phyloP scores from a whole-genome alignment of 2,113 vertebrate genomes.

The Vireo altiloquus region DNA sequence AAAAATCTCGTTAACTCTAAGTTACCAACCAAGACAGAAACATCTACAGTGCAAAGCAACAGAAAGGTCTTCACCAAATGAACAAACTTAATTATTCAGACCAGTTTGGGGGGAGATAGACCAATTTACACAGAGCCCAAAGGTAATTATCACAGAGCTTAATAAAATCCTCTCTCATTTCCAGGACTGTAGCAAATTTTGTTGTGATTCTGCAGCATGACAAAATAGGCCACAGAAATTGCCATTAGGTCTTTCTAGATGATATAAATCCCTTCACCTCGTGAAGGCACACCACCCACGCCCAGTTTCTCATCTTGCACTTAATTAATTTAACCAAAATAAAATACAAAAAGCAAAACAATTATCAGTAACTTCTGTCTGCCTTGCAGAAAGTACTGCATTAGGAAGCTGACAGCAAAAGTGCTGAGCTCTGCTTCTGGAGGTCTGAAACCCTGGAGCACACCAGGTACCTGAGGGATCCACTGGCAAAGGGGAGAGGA shows the following conservation, averaged over 20 bases:
- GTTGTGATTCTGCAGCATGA: background rate
- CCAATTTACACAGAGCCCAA: background rate
- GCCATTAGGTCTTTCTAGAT: conserved; percentile 48
- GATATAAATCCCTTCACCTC: background rate
- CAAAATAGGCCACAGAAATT: background rate
- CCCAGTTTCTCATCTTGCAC: conserved; percentile 70
- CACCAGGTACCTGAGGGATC: conserved; percentile 65
- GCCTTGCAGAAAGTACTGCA: conserved; percentile 53
- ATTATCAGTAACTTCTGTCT: conserved; percentile 11
- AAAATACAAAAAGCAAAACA: conserved; percentile 68
- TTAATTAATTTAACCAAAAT: conserved; percentile 77
- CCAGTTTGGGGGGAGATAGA: rapidly evolving
- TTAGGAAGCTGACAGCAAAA: conserved; percentile 56
- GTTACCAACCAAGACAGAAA: background rate
- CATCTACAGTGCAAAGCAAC: background rate
- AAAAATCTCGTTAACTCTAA: background rate
- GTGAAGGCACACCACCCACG: background rate
- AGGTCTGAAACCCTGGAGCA: conserved; percentile 37
- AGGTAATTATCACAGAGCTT: background rate
- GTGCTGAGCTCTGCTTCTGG: background rate
- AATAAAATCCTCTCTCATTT: background rate
- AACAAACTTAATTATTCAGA: background rate
- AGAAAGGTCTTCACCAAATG: background rate
- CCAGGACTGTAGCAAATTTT: background rate
- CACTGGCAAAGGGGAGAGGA: conserved; percentile 15